Base-by-base conservation (phyloP, 2,888 invertebrate genomes). In the Phengaris alcon region DNA sequence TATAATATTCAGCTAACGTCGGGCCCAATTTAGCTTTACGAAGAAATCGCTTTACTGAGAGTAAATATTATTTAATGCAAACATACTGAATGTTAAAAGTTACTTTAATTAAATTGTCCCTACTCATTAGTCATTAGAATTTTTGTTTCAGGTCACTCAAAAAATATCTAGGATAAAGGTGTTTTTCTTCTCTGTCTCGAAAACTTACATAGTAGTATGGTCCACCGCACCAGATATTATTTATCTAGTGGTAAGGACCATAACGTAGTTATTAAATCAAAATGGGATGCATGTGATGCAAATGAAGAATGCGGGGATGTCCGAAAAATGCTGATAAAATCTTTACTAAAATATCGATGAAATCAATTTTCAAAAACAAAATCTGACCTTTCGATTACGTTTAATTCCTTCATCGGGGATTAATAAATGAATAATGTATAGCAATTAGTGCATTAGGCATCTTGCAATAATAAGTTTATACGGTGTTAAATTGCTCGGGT, bases 381-480 rank as follows among this genome's bases (percentile, higher is more conserved):
- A 51, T 70, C 70, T 51, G 51, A 74, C 35, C 55, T 84, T 82
- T 79, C 80, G 77, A 83, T 76, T 73, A 82, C 83, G 84, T 79
- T 80, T 22, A 9, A 3, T 12, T 44, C 22, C 51, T 51, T 70
- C 70, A 51, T 70, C 44, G 48, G 51, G 70, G 70, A 70, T 70
- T 70, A 69, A 70, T 51, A 51, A 48, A 70, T 51, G 70, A 70
- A 70, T 70, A 70, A 70, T 70, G 70, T 15, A 70, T 51, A 70
- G 70, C 70, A 70, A 90, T 86, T 88, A 86, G 84, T 87, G 90
- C 88, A 91, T 90, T 88, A 88, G 86, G 84, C 88, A 88, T 85
- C 87, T 82, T 85, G 89, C 89, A 90, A 90, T 91, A 90, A 90
- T 90, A 91, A 90, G 91, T 90, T 90, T 89, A 84, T 86, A 85